Evolutionary conservation across 2,113 vertebrate genomes (phyloP), one percentile per base, ranked within the genome.

Genomic region (Ameiurus melas): DNA sequence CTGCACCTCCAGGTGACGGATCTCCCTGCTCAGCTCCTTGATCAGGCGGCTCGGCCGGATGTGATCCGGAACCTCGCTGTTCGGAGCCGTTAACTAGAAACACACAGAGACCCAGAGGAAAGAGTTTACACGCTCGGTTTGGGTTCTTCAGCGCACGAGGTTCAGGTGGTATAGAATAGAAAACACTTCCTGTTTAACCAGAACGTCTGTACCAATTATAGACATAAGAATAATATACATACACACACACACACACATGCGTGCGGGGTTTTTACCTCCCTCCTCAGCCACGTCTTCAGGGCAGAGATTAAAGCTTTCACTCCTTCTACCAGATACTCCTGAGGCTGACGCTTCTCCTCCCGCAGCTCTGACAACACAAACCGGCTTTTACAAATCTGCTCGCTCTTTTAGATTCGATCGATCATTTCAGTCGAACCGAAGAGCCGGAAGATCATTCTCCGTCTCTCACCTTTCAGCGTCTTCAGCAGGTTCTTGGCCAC

Each of bases 401-500:
- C 13, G 33, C 30, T 17, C 30, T n/a, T n/a, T 30, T 71, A 6
- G 68, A 36, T 71, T 71, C 3, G 30, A 71, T 36, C 6, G 1
- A 71, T 33, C 19, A 2, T 36, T 6, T 33, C 68, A 8, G 16
- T 19, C 17, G 30, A 2, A 33, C 5, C 36, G 7, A 7, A 36
- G 16, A 68, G 14, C 27, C 3, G 8, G 0, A 47, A 6, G 43
- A 47, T 16, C 4, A 4, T 14, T 57, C 39, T 36, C 25, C 19
- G 16, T 10, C 47, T 19, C 86, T 89, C 66, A 91, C 98, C 98
- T 97, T 97, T 99, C 57, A 99, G 93, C 30, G 95, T 99, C 95
- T 99, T 98, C 95, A 98, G 95, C 89, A 98, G 96, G 91, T 97
- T 99, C 95, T 98, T 98, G 94, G 97, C 98, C 96, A 99, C 98